Base-by-base conservation (phyloP, 2,888 invertebrate species). In the Pinctada fucata region DNA sequence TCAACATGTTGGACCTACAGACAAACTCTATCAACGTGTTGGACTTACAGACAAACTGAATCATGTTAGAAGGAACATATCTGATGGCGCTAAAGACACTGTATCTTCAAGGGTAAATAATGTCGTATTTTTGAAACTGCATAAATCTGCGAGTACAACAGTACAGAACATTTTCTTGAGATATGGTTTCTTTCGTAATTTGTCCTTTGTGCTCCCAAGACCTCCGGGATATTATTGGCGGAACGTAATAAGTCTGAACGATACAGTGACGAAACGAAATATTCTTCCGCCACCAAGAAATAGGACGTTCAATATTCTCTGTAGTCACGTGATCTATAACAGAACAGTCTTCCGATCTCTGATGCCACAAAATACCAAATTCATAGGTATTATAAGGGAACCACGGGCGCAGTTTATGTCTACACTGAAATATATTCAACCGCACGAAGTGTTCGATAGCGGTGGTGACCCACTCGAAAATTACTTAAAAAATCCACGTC, bases 351-450 rank as follows among this genome's bases (percentile, higher is more conserved):
- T 85, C 52, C 79, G 82, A 45, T 70, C 50, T 13, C 82, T 79
- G 45, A 65, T 87, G 52, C 86, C 86, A 13, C 70, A 63, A 13
- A 84, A 87, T 68, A 83, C 85, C 0, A 83, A 83, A 0, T 86
- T 86, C 48, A 79, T 87, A 5, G 87, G 83, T 3, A 86, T 87
- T 58, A 66, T 87, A 10, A 81, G 87, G 2, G 87, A 87, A 52
- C 87, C 87, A 6, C 84, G 80, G 65, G 78, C 80, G 13, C 85
- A 86, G n/a, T 83, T 86, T 51, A 83, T 84, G 51, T 86, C 86
- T 0, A 82, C 82, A 10, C 81, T 86, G 76, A 81, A 83, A 49
- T 86, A 86, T 58, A 83, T 85, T 79, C 76, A 79, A 6, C 84
- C 83, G 4, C 79, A 81, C 58, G 79, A 82, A 63, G 80, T 82